Evolutionary conservation across 2,888 invertebrate genomes (phyloP).

Genomic region (Rutpela maculata): DNA sequence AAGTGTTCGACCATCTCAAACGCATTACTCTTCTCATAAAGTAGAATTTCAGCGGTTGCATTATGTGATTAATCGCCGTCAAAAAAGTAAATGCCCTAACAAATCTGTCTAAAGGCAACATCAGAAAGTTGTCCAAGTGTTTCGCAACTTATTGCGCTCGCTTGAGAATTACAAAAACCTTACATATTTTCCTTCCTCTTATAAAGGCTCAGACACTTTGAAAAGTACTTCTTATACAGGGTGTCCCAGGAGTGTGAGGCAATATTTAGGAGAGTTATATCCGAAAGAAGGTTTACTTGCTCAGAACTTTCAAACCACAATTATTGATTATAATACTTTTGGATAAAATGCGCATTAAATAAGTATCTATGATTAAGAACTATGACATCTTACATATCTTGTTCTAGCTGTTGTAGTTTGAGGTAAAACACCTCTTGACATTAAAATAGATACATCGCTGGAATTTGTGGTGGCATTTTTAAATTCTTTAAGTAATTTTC

Average conservation of each 20-base stretch:
- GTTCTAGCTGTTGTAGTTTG: too few species aligned
- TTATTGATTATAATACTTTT: too few species aligned
- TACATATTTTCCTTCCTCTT: not conserved
- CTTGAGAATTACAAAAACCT: not conserved
- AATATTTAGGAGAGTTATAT: too few species aligned
- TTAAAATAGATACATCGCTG: too few species aligned
- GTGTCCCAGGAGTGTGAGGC: not conserved
- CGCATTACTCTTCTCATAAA: slow-evolving; percentile 28
- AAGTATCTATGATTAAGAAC: too few species aligned
- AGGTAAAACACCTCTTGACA: too few species aligned
- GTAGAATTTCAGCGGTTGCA: slow-evolving; percentile 16
- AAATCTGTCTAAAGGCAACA: slow-evolving; percentile 27
- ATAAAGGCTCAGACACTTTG: not conserved
- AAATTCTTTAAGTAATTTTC: too few species aligned
- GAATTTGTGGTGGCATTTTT: too few species aligned
- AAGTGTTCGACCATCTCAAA: slow-evolving; percentile 27
- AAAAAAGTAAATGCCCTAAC: not conserved
- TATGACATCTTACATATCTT: too few species aligned
- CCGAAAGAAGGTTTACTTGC: too few species aligned
- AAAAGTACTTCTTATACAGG: not conserved
- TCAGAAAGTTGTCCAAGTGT: slow-evolving; percentile 13
- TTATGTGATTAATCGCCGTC: slow-evolving; percentile 3
- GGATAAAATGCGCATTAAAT: too few species aligned
- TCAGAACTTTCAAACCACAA: too few species aligned
- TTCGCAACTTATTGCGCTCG: not conserved